These are phyloP conservation scores for Drosophila tristis DNA, from an alignment of 1,140 invertebrate genomes.

Conservation along the genomic window DNA sequence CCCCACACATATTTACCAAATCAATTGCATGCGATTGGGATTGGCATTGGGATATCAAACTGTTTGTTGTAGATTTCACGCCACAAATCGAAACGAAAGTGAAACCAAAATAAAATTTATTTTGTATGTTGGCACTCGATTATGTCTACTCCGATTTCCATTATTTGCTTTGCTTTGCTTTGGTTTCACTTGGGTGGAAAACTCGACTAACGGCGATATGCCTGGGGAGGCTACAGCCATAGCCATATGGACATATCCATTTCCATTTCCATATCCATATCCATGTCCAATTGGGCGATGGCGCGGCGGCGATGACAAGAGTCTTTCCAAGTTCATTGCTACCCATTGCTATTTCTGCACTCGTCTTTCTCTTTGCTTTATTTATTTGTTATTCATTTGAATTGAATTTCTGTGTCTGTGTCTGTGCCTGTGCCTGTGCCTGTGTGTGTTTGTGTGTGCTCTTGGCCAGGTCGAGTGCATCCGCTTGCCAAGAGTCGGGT, in stretches of 20 bases:
- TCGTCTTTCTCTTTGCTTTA: too few species aligned
- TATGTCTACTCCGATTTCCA: slow-evolving; percentile 35
- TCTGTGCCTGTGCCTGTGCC: slow-evolving; percentile 17
- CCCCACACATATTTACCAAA: too few species aligned
- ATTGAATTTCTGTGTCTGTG: slow-evolving; percentile 4
- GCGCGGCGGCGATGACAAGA: slow-evolving; percentile 15
- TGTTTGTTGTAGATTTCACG: neutral
- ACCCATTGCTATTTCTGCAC: slow-evolving; percentile 1
- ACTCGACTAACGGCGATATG: slow-evolving; percentile 37
- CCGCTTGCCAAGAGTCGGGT: slow-evolving; percentile 80
- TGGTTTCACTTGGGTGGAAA: slow-evolving; percentile 66
- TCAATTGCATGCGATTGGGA: too few species aligned
- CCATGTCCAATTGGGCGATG: neutral
- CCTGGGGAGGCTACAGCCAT: neutral
- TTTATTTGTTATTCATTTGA: slow-evolving; percentile 25
- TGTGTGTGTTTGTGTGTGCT: slow-evolving; percentile 27
- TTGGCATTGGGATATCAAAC: neutral
- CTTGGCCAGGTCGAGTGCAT: slow-evolving; percentile 65
- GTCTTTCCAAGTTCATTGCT: slow-evolving; percentile 74
- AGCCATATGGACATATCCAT: too few species aligned
- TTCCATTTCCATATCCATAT: too few species aligned
- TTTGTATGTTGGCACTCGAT: slow-evolving; percentile 34
- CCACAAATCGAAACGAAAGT: slow-evolving; percentile 36
- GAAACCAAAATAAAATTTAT: slow-evolving; percentile 48
- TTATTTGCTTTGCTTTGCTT: slow-evolving; percentile 39